These are phyloP conservation scores for Notechis scutatus DNA, from an alignment of 2,113 vertebrate species.

Conservation along the genomic window DNA sequence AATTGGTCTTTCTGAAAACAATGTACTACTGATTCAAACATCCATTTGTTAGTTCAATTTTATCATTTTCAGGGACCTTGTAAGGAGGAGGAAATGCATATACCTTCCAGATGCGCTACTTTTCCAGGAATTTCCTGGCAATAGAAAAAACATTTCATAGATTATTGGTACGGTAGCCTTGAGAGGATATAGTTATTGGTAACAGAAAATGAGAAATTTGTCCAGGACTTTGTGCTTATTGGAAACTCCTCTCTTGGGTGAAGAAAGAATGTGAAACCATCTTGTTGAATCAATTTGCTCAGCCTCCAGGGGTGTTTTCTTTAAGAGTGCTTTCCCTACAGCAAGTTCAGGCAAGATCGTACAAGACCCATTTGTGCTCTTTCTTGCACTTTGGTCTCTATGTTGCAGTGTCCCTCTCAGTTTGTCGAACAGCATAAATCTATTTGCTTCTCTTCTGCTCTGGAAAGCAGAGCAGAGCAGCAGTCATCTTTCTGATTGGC, in stretches of 20 bases:
- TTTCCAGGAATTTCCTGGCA: not conserved
- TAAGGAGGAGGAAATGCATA: not conserved
- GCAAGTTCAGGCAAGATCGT: slow-evolving; percentile 10
- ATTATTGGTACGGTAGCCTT: slow-evolving; percentile 18
- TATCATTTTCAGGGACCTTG: not conserved
- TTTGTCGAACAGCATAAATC: not conserved
- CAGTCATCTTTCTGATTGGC: not conserved
- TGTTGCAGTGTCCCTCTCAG: not conserved
- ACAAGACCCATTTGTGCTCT: not conserved
- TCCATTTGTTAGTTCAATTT: not conserved
- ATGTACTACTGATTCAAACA: not conserved
- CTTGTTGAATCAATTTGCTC: slow-evolving; percentile 33
- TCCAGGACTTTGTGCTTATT: slow-evolving; percentile 10
- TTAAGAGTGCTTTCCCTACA: slow-evolving; percentile 7
- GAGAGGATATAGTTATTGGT: slow-evolving; percentile 22
- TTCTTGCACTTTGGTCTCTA: not conserved
- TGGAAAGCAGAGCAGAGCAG: not conserved
- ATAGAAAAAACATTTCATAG: slow-evolving; percentile 22
- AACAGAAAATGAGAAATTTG: slow-evolving; percentile 27
- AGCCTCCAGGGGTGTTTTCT: not conserved
- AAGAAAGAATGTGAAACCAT: slow-evolving; percentile 6
- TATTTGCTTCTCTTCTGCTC: not conserved
- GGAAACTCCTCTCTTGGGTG: slow-evolving; percentile 4
- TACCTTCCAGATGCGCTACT: not conserved
- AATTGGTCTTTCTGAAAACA: not conserved